Percentiles rank a stretch among this genome's conserved stretches.
Conservation (phyloP, 2,888 invertebrate genomes). For the Notodonta ziczac region DNA sequence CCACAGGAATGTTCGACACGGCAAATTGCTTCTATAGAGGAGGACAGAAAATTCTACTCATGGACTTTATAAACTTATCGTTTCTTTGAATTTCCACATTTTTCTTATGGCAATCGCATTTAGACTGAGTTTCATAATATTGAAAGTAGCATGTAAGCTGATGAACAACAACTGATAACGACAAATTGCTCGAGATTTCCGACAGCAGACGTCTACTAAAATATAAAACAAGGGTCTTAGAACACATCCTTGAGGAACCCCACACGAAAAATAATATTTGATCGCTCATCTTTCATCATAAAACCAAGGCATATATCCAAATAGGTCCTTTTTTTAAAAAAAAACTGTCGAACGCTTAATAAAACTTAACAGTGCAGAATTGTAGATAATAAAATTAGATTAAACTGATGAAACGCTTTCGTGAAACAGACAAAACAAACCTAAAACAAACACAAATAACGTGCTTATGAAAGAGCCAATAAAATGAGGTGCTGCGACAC, state of each 20-base stretch:
- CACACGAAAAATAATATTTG: background rate
- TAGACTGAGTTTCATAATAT: too few species aligned
- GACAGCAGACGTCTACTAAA: too few species aligned
- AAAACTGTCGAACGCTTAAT: background rate
- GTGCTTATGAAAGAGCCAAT: slow-evolving; percentile 50
- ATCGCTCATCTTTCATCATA: background rate
- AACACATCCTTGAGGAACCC: background rate
- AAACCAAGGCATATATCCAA: background rate
- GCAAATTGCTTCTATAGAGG: too few species aligned
- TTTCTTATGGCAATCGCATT: too few species aligned
- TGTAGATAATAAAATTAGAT: background rate
- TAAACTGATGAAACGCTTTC: background rate
- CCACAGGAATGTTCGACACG: too few species aligned
- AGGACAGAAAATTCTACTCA: too few species aligned
- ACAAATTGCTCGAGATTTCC: too few species aligned
- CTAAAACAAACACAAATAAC: slow-evolving; percentile 22
- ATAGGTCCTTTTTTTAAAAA: background rate
- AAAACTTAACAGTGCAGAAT: background rate
- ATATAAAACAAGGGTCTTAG: background rate
- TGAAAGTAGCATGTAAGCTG: too few species aligned
- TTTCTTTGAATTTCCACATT: too few species aligned
- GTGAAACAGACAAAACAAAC: slow-evolving; percentile 8
- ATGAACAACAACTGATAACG: too few species aligned
- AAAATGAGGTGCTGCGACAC: slow-evolving; percentile 35
- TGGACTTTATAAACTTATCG: too few species aligned